Base-by-base conservation (phyloP, 2,797 vertebrate genomes). In the Lithobates sylvaticus region DNA sequence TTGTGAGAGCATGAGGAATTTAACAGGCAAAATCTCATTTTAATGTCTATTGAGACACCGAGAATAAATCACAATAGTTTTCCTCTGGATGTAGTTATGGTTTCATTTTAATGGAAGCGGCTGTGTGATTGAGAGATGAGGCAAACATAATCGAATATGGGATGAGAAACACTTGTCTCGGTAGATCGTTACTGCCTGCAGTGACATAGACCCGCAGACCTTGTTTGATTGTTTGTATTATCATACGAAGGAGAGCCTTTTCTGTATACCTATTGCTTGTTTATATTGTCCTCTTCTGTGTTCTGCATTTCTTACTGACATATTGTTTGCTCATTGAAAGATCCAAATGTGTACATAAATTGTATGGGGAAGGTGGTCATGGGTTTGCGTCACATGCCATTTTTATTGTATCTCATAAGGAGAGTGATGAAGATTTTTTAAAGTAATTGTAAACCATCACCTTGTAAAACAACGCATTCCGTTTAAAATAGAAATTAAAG, bases 81-180 rank as follows among this genome's bases (percentile, higher is more conserved):
- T 47, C 36, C 64, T 67, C 61, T 67, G 32, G 76, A 68, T 78
- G 36, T n/a, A 47, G 65, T 44, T 10, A 58, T 9, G 36, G 34
- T 79, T 39, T 68, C 77, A 79, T 79, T 68, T 79, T 68, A 68
- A n/a, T 8, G 64, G 36, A 44, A 27, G 77, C 10, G 69, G 36
- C 23, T n/a, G 27, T 21, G 65, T 69, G 26, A 70, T 50, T 80
- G 64, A 47, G 77, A 47, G 39, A 79, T 77, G 34, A 77, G 27
- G 58, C 32, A 36, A 58, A 77, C 50, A 77, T 36, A 61, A 77
- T 77, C 21, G 15, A 36, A 78, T 42, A 44, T 68, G n/a, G 10
- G 77, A 21, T 79, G 61, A 42, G n/a, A 64, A 64, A 8, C 23
- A 64, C 76, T 77, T 77, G 61, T 44, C 76, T 78, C 64, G 18